Evolutionary conservation across 2,113 vertebrate genomes (phyloP), one percentile per base, ranked within the genome.

Genomic region (Redunca redunca): DNA sequence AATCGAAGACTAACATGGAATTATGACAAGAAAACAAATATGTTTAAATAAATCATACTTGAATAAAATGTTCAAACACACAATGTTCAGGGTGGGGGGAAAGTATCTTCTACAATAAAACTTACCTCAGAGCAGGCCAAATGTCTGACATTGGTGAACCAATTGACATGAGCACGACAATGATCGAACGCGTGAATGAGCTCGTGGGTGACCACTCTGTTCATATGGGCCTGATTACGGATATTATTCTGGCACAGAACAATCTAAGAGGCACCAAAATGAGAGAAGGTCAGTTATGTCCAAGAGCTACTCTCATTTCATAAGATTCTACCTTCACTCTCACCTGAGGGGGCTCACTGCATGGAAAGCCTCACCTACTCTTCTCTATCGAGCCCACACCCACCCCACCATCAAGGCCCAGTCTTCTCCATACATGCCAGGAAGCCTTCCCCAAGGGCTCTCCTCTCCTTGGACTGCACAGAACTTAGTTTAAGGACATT

Each of bases 181-280:
- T 99, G 99, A 98, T 99, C 99, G 53, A 99, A 99, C 0, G 99
- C 99, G 12, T 99, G 99, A 92, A 99, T 99, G 96, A 99, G 99
- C 93, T 99, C 99, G 6, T 99, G 99, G 7, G 99, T 99, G 64
- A 99, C 99, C 81, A 99, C 99, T 1, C 99, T 98, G 98, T 99
- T 99, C 99, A 99, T 99, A 26, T 99, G 99, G 5, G 99, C 98
- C 98, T 99, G 99, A 30, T 99, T 99, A 33, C 98, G 99, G 98
- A 99, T 99, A 97, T 99, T 99, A 98, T 99, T 99, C 99, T 99
- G 99, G 98, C 99, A 99, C 95, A 99, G 98, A 98, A 99, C 99
- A 87, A 99, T 99, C 99, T 99, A 98, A 14, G 21, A 98, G 93
- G 23, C 83, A 98, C 28, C 58, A 94, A 97, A 1, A 91, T 0